These are phyloP conservation scores for Pseudomyrmex pallidus DNA, from an alignment of 1,140 invertebrate species.

Conservation along the genomic window DNA sequence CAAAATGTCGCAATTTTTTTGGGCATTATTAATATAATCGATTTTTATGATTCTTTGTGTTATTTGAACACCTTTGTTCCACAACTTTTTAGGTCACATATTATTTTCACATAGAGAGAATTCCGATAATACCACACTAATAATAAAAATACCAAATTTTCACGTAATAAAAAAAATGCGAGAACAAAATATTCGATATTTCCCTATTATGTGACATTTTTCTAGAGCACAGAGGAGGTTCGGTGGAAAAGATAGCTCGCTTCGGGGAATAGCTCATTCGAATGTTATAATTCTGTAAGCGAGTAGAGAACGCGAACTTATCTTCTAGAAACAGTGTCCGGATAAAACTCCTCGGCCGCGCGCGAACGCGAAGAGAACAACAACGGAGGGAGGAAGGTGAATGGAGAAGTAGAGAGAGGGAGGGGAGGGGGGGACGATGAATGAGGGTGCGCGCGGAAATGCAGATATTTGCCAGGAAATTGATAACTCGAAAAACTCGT, in stretches of 20 bases:
- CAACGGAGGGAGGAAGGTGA: neutral
- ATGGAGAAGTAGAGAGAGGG: neutral
- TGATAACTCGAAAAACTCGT: conserved; percentile 84
- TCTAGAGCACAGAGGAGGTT: neutral
- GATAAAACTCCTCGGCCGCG: too few species aligned
- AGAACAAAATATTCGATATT: conserved; percentile 14
- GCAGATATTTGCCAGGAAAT: conserved; percentile 85
- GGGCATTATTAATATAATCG: conserved; percentile 43
- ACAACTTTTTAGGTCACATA: conserved; percentile 17
- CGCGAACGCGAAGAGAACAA: conserved; percentile 16
- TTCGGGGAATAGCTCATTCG: neutral
- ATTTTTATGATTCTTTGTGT: conserved; percentile 39
- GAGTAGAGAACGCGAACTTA: too few species aligned
- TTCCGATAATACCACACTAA: conserved; percentile 16
- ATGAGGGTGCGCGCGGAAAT: conserved; percentile 74
- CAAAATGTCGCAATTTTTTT: conserved; percentile 22
- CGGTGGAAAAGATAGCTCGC: too few species aligned
- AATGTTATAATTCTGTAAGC: neutral
- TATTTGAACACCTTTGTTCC: conserved; percentile 24
- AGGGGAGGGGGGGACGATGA: neutral
- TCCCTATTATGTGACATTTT: neutral
- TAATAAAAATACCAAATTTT: conserved; percentile 34
- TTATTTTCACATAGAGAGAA: conserved; percentile 5
- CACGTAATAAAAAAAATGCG: conserved; percentile 37
- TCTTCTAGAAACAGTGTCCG: too few species aligned